Base-by-base conservation (phyloP, 1,140 invertebrate genomes). In the Microplitis mediator region DNA sequence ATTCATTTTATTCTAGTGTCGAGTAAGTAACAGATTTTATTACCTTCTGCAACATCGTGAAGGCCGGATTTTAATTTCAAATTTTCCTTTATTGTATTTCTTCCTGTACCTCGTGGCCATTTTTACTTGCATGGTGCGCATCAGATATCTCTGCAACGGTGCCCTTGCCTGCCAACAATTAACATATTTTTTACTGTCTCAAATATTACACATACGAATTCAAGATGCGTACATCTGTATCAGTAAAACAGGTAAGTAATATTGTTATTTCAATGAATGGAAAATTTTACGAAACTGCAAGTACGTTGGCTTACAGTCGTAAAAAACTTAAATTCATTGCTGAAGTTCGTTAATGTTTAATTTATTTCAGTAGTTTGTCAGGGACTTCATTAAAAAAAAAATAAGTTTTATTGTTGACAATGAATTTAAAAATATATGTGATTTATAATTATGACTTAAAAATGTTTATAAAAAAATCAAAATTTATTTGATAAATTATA, bases 1-100 rank as follows among this genome's bases (percentile, higher is more conserved):
- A 23, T 23, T 23, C 2, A 23, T 23, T 23, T 23, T 23, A 23
- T 23, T 23, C 23, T 45, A 45, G 4, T 60, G 4, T 50, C n/a
- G 14, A 60, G 14, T 35, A 50, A 60, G 16, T 31, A 32, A 45
- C 52, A 39, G 39, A 66, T 66, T 51, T 84, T 84, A 80, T 75
- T 78, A 78, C 80, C 82, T 80, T 77, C 78, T 79, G 81, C 82
- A 85, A 84, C 84, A 80, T 82, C 74, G 79, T 77, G 81, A 82
- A 82, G 82, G 81, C 84, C 84, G 81, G 81, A 85, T 86, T 86
- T 1, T 23, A 23, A 23, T 23, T 23, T 23, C 2, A 83, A 79
- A 67, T 67, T 67, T 50, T 64, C 78, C 75, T 69, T 68, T 64
- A 50, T 64, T 65, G 4, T 71, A 14, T 51, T 73, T 68, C 71